Evolutionary conservation across 1,140 invertebrate genomes (phyloP).

Genomic region (Brachionus sp.): DNA sequence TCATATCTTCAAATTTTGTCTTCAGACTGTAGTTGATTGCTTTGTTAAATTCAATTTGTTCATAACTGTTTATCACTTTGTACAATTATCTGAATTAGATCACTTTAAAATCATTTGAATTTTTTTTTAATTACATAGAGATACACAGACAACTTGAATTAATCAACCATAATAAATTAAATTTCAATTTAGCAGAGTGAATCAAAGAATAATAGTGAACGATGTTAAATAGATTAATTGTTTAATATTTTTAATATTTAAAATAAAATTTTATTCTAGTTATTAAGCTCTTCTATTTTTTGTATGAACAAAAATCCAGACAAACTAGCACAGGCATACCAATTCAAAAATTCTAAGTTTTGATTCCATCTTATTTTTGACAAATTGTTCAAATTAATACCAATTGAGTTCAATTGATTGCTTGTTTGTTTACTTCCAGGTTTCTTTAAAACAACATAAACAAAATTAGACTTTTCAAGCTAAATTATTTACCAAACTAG

Average conservation of each 20-base stretch:
- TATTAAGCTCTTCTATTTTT: slow-evolving; percentile 16
- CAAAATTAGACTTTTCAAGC: not conserved
- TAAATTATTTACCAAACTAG: not conserved
- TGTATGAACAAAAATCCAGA: slow-evolving; percentile 39
- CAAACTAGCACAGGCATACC: slow-evolving; percentile 25
- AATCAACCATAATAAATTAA: no score
- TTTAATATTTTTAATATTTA: no score
- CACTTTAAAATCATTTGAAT: no score
- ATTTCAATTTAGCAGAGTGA: not conserved
- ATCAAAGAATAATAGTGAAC: not conserved
- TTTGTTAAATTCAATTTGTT: no score
- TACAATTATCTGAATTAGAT: no score
- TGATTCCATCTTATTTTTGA: slow-evolving; percentile 39
- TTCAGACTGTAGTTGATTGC: no score
- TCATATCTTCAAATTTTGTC: no score
- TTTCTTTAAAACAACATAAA: not conserved
- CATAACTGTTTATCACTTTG: no score
- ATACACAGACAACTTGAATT: no score
- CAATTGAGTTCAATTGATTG: not conserved
- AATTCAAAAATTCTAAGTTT: slow-evolving; percentile 31
- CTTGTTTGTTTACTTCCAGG: not conserved
- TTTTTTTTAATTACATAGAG: no score
- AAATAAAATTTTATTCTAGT: not conserved
- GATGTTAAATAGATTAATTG: not conserved
- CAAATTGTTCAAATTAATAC: not conserved